Conservation (phyloP, 2,797 vertebrate species). For the Acanthurus leucopareius region DNA sequence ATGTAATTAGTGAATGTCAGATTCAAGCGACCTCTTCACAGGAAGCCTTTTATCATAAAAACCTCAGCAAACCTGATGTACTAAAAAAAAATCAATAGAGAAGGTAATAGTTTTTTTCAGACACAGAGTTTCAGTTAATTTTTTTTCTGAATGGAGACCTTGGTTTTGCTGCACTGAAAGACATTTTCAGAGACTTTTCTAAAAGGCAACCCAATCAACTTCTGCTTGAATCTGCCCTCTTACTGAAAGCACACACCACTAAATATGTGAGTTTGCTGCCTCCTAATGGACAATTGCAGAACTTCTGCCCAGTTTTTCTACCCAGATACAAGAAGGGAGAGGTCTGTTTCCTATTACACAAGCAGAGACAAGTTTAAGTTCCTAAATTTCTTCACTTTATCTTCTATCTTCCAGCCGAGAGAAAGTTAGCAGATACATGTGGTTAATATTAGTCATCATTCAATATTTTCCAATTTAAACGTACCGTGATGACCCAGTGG, state of each 20-base stretch:
- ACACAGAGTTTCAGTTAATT: not conserved
- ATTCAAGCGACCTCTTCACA: not conserved
- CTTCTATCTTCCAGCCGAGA: too few relatives aligned
- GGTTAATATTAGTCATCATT: too few relatives aligned
- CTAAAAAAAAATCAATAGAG: conserved; percentile 14
- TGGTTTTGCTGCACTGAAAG: conserved; percentile 10
- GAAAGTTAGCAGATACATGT: not conserved
- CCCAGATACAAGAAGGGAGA: not conserved
- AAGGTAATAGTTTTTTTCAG: not conserved
- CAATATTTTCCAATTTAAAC: too few relatives aligned
- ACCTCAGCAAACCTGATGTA: not conserved
- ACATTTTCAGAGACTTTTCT: conserved; percentile 14
- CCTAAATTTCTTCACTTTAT: not conserved
- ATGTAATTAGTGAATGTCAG: not conserved
- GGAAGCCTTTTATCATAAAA: not conserved
- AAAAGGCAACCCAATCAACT: conserved; percentile 2
- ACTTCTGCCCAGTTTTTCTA: not conserved
- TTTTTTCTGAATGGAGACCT: conserved; percentile 20
- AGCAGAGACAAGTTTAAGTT: too few relatives aligned
- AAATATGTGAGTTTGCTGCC: conserved; percentile 60
- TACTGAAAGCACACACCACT: not conserved
- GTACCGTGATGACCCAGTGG: too few relatives aligned
- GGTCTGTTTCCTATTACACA: not conserved
- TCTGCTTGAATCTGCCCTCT: not conserved
- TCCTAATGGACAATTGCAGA: conserved; percentile 51